phyloP scores from a whole-genome alignment of 1,140 invertebrate genomes.

The Euglossa dilemma region DNA sequence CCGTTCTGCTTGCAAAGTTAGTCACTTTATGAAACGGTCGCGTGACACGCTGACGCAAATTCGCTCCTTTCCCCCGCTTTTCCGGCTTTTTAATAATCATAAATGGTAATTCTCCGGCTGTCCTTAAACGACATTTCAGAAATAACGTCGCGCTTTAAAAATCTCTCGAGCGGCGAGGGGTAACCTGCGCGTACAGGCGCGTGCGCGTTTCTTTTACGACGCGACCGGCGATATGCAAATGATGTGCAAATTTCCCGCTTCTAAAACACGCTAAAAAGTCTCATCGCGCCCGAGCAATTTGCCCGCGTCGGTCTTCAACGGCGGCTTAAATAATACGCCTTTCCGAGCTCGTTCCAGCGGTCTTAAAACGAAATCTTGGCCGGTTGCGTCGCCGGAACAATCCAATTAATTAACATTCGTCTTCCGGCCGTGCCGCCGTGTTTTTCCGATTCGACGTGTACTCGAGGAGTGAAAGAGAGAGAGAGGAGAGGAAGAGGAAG shows the following conservation, averaged over 20 bases:
- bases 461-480: too few species aligned
- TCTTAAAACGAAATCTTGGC: not conserved
- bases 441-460: not conserved
- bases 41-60: not conserved
- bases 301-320: not conserved
- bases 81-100: not conserved
- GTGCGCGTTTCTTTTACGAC: conserved; percentile 6
- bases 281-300: conserved; percentile 30
- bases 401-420: conserved; percentile 23
- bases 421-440: too few species aligned
- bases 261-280: conserved; percentile 23
- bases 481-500: not conserved
- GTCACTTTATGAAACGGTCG: not conserved
- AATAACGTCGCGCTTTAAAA: not conserved
- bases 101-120: not conserved
- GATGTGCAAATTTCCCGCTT: conserved; percentile 40
- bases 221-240: conserved; percentile 33
- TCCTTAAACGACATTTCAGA: not conserved
- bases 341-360: not conserved
- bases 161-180: not conserved
- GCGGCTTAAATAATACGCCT: not conserved
- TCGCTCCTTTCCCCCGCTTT: not conserved
- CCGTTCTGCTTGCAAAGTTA: not conserved
- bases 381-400: not conserved
- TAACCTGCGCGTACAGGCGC: not conserved